phyloP scores from a whole-genome alignment of 2,888 invertebrate species.

The Aporophyla lueneburgensis region DNA sequence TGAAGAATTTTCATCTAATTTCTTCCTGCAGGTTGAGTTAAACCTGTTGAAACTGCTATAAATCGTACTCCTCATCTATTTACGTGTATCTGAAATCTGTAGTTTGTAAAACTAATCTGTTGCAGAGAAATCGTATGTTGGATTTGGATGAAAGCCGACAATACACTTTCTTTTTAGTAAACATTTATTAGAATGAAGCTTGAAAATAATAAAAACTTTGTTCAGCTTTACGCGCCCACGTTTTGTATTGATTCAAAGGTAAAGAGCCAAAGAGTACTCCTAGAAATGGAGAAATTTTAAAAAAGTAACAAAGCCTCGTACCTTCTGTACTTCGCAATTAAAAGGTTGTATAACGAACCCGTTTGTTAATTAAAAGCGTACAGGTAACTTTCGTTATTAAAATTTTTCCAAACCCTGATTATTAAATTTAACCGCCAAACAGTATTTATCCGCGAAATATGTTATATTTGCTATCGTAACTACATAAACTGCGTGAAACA shows the following conservation, averaged over 20 bases:
- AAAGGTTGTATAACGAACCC: background rate
- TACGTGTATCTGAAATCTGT: conserved; percentile 30
- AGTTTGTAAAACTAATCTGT: conserved; percentile 28
- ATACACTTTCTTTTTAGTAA: conserved; percentile 18
- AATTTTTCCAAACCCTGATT: background rate
- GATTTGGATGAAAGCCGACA: background rate
- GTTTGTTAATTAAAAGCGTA: conserved; percentile 16
- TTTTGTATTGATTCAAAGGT: background rate
- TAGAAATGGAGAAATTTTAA: background rate
- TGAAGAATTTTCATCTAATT: conserved; percentile 49
- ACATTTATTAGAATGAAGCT: conserved; percentile 1
- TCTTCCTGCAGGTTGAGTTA: conserved; percentile 6
- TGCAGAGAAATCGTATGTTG: background rate
- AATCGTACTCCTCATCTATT: conserved; percentile 28
- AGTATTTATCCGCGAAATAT: conserved; percentile 15
- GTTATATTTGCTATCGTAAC: conserved; percentile 15
- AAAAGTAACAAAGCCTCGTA: background rate
- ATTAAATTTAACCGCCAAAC: background rate
- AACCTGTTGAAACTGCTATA: conserved; percentile 25
- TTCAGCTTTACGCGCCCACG: background rate
- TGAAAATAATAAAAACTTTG: background rate
- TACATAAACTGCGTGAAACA: conserved; percentile 36
- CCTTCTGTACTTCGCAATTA: background rate
- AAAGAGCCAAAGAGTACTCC: background rate
- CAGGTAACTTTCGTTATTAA: background rate